These are phyloP conservation scores for Cephonodes hylas DNA, from an alignment of 2,888 invertebrate species.

Conservation along the genomic window DNA sequence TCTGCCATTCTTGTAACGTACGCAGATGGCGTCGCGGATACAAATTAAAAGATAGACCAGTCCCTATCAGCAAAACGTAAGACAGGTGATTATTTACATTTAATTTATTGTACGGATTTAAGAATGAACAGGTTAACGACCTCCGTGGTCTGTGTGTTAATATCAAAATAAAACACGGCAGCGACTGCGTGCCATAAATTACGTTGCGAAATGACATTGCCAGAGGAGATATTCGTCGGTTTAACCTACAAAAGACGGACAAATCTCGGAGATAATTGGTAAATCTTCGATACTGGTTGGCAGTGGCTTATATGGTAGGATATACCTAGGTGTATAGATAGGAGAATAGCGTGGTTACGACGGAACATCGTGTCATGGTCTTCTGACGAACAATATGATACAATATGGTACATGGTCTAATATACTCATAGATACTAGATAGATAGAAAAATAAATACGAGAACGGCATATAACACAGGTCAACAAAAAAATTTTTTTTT, in stretches of 20 bases:
- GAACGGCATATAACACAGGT: no score
- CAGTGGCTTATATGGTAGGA: background rate
- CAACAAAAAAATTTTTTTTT: no score
- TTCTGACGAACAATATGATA: no score
- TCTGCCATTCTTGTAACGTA: background rate
- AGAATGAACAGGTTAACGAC: slow-evolving; percentile 51
- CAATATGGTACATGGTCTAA: no score
- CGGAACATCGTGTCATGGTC: no score
- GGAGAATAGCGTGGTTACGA: no score
- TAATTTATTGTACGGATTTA: slow-evolving; percentile 22
- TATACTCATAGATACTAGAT: no score
- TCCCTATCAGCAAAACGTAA: background rate
- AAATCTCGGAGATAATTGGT: background rate
- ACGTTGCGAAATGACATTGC: slow-evolving; percentile 9
- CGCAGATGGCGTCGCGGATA: background rate
- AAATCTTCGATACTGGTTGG: background rate
- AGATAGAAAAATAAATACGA: no score
- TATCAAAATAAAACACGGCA: slow-evolving; percentile 23
- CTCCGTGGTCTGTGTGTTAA: slow-evolving; percentile 37
- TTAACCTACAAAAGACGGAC: background rate
- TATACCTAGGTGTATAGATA: background rate
- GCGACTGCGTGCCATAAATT: slow-evolving; percentile 9
- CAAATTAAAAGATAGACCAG: background rate
- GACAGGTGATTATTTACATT: background rate
- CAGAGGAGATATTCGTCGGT: slow-evolving; percentile 3